phyloP scores from a whole-genome alignment of 1,140 invertebrate species.

The Heliconius eleuchia region DNA sequence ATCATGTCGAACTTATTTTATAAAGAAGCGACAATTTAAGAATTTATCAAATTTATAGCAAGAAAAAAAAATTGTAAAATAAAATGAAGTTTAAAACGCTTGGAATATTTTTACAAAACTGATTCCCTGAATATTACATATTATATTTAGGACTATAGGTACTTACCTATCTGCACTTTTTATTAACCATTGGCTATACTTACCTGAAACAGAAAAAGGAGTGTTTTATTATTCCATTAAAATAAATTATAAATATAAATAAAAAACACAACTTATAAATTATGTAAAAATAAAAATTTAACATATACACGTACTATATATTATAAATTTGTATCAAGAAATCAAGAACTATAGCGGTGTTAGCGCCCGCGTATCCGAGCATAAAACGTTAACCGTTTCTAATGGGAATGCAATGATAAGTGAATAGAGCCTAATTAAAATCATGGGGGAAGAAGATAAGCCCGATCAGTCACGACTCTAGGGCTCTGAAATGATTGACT shows the following conservation, averaged over 20 bases:
- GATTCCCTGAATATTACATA: too few relatives aligned
- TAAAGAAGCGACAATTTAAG: slow-evolving; percentile 27
- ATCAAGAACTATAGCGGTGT: slow-evolving; percentile 45
- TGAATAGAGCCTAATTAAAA: slow-evolving; percentile 70
- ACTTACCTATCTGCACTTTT: too few relatives aligned
- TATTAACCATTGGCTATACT: too few relatives aligned
- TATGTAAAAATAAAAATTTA: neutral
- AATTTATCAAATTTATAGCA: neutral
- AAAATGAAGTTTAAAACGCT: too few relatives aligned
- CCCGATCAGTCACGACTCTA: slow-evolving; percentile 49
- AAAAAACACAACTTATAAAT: neutral
- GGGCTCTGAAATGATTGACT: slow-evolving; percentile 43
- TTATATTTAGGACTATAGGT: too few relatives aligned
- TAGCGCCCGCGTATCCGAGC: slow-evolving; percentile 50
- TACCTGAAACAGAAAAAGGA: too few relatives aligned
- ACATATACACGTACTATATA: too few relatives aligned
- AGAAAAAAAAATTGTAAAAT: too few relatives aligned
- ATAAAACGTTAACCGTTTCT: slow-evolving; percentile 62
- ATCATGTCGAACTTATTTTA: slow-evolving; percentile 47
- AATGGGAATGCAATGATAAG: slow-evolving; percentile 63
- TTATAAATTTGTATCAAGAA: neutral
- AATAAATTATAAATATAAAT: too few relatives aligned
- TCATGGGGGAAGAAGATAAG: slow-evolving; percentile 57
- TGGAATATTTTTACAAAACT: too few relatives aligned
- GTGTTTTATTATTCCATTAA: too few relatives aligned